A percentile compares a stretch with the other conserved stretches of the same genome.
Conservation (phyloP, 2,113 vertebrate species). For the Vidua macroura region DNA sequence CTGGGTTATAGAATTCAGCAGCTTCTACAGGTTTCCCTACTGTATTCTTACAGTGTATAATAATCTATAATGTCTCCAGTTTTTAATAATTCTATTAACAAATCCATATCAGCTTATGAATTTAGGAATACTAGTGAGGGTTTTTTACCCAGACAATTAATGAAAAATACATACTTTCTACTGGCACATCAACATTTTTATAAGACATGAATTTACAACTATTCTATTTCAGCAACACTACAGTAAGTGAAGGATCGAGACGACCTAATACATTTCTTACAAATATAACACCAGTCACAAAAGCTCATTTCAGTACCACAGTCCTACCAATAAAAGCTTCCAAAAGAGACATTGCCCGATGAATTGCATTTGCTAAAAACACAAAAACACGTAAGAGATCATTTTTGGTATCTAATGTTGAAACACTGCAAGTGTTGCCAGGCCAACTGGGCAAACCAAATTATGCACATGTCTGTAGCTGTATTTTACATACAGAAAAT, state of each 20-base stretch:
- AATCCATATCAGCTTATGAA: neutral
- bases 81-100: neutral
- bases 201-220: neutral
- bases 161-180: neutral
- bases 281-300: neutral
- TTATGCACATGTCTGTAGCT: accelerated
- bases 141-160: neutral
- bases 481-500: neutral
- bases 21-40: neutral
- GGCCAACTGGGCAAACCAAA: neutral
- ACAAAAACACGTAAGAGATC: neutral
- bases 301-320: neutral
- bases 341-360: neutral
- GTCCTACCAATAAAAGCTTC: neutral
- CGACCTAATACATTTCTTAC: neutral
- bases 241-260: neutral
- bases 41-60: neutral
- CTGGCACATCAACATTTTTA: neutral
- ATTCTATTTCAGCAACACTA: neutral
- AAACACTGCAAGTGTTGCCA: neutral
- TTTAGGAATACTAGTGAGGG: neutral
- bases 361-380: neutral
- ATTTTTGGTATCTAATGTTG: neutral
- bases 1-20: neutral
- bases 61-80: neutral